Evolutionary conservation across 2,888 invertebrate genomes (phyloP), one percentile per base, ranked within the genome.

Genomic region (Melinopterus prodromus): DNA sequence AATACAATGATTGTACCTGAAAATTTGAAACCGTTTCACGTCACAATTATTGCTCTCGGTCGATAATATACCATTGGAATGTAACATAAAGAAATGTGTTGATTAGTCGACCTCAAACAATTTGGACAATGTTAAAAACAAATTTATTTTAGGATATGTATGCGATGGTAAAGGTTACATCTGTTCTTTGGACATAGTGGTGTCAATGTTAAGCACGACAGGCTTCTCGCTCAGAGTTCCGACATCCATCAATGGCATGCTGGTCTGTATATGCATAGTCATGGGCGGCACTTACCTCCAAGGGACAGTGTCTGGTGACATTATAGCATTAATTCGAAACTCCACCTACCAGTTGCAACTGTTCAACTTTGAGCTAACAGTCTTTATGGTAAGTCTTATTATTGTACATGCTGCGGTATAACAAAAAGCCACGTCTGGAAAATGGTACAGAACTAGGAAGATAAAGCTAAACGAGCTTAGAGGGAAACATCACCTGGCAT

Each of bases 241-340:
- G n/a, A 71, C 71, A 70, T 82, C 80, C 1, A 69, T 80, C 7
- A 36, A 75, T 1, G 83, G 82, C 37, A 80, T 84, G 78, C 4
- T 80, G 16, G 26, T 83, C 12, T 81, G 78, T 38, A 80, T 78
- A 15, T 4, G 80, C 6, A 69, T 82, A 1, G 77, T 81, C 14
- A 26, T 83, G 3, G 7, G 80, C 6, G 77, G 81, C 15, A 81
- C 82, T 75, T 82, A 81, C 53, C 12, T 82, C 6, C 36, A 82
- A 16, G 82, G 82, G 0, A 26, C 81, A 15, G 80, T 84, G 37
- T 78, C 83, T 69, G 84, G 83, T 7, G 84, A 84, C 71, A 80
- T 84, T 16, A 81, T 83, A 9, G 82, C 82, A 2, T 77, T 83
- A 53, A 78, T 84, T n/a, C 82, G 82, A 69, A 81, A 82, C 77